Evolutionary conservation across 2,888 invertebrate genomes (phyloP), one percentile per base, ranked within the genome.

Genomic region (Sicus ferrugineus): DNA sequence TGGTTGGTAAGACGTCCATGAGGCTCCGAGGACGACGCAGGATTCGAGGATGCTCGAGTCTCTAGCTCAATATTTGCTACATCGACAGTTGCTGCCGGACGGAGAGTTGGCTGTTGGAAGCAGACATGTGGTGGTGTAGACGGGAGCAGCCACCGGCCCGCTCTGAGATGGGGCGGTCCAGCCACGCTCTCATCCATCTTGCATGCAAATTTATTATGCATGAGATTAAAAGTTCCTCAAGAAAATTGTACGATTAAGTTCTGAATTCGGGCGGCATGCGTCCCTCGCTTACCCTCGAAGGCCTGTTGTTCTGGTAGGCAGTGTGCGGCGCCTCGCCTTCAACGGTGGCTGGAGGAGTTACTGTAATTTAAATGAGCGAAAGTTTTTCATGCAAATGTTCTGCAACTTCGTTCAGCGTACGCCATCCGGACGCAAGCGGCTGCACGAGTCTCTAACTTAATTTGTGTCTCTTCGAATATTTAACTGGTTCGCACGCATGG

Each of bases 151-250:
- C n/a, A n/a, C n/a, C n/a, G n/a, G n/a, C n/a, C n/a, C n/a, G n/a
- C n/a, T n/a, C n/a, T n/a, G n/a, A n/a, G n/a, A n/a, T n/a, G n/a
- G n/a, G n/a, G n/a, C n/a, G n/a, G 54, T 28, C 56, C 23, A 26
- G 7, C 56, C 7, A 9, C 21, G 14, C 26, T n/a, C 23, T 52
- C 64, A 50, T 65, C 54, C 67, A 42, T 65, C 56, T 63, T 30
- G 31, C 67, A 71, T 74, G 73, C 66, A 73, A 73, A 75, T 76
- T 76, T 76, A 75, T 75, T 74, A 74, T 74, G 71, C 73, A 75
- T 73, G 72, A 74, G 75, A 76, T 76, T 75, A 76, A 75, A 75
- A 76, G 73, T 75, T 76, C 70, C 69, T 72, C 68, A 73, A 74
- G 73, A 72, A 74, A 75, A 74, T 70, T 75, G 74, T 73, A 73